Conservation (phyloP, 2,113 vertebrate genomes). For the Electrona antarctica region DNA sequence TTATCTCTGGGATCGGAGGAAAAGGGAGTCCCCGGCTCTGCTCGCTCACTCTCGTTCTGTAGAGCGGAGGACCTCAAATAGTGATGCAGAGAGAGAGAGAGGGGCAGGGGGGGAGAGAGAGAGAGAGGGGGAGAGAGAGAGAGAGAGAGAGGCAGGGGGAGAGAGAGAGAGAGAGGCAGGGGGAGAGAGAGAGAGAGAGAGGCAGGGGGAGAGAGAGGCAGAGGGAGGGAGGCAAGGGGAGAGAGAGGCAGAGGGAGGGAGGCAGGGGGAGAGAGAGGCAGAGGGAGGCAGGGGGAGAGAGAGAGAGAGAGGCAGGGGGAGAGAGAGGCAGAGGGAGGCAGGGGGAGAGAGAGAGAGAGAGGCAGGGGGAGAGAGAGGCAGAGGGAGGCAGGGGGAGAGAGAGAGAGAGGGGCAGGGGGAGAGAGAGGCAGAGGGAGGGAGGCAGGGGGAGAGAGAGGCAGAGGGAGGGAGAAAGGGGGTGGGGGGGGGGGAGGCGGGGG, state of each 20-base stretch:
- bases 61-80: slow-evolving; percentile 36
- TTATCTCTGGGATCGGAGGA: slow-evolving; percentile 13
- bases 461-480: background rate
- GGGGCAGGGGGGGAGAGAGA: background rate
- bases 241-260: background rate
- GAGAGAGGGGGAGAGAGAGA: background rate
- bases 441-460: background rate
- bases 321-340: background rate
- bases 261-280: slow-evolving; percentile 1
- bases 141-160: background rate
- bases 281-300: too few species aligned
- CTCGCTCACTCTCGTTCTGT: slow-evolving; percentile 5
- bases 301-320: background rate
- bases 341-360: slow-evolving; percentile 6
- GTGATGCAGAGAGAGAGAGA: slow-evolving; percentile 31
- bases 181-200: slow-evolving; percentile 6
- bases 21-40: slow-evolving; percentile 42
- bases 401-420: background rate
- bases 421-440: too few species aligned
- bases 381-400: slow-evolving; percentile 11
- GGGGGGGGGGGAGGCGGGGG: background rate
- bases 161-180: too few species aligned
- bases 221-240: background rate
- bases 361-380: slow-evolving; percentile 23
- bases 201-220: background rate